Conservation (phyloP, 2,888 invertebrate genomes). For the Pyrochroa serraticornis region DNA sequence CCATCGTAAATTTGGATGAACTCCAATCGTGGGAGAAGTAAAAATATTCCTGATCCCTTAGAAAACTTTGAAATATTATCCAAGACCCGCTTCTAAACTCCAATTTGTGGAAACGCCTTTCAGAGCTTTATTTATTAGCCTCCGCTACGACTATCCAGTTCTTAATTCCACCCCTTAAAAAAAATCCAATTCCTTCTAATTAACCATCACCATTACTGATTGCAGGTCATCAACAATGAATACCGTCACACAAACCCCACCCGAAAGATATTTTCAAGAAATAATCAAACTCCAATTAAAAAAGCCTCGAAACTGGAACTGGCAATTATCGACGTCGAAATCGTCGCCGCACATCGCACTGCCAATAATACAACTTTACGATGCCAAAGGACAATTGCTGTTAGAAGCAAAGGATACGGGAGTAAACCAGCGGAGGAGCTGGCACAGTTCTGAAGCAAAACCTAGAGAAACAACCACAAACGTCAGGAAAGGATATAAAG, state of each 20-base stretch:
- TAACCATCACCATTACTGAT: background rate
- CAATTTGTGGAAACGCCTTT: too few relatives aligned
- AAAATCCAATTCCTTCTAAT: too few relatives aligned
- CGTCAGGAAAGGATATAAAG: conserved; percentile 29
- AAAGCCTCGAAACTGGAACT: conserved; percentile 67
- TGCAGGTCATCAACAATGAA: conserved; percentile 31
- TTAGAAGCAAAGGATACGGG: conserved; percentile 67
- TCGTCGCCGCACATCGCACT: conserved; percentile 65
- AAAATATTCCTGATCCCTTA: conserved; percentile 1
- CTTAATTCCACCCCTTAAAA: too few relatives aligned
- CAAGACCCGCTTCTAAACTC: too few relatives aligned
- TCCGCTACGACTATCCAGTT: too few relatives aligned
- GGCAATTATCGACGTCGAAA: conserved; percentile 69
- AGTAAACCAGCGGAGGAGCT: conserved; percentile 55
- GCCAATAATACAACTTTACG: conserved; percentile 68
- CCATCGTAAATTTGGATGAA: conserved; percentile 23
- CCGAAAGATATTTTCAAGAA: conserved; percentile 50
- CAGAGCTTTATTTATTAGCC: too few relatives aligned
- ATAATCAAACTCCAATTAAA: conserved; percentile 67
- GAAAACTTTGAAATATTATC: conserved; percentile 1
- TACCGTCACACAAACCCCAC: conserved; percentile 12
- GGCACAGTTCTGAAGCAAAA: conserved; percentile 44
- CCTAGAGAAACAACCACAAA: conserved; percentile 25
- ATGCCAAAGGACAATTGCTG: conserved; percentile 67
- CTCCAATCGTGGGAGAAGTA: conserved; percentile 18